phyloP scores from a whole-genome alignment of 2,797 vertebrate species.

The Chelmon rostratus region DNA sequence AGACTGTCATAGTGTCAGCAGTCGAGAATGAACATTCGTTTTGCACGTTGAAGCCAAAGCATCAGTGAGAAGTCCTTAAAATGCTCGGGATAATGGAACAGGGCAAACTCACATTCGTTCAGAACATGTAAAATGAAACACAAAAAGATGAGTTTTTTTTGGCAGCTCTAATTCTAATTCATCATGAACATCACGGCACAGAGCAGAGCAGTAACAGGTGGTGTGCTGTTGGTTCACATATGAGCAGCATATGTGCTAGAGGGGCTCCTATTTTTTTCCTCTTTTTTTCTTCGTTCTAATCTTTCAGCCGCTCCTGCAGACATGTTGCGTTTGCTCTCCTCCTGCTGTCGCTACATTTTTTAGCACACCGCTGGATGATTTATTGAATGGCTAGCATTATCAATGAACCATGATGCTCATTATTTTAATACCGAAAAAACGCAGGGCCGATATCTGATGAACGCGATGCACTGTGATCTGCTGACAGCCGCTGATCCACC shows the following conservation, averaged over 20 bases:
- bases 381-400: background rate
- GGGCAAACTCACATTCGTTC: background rate
- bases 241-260: background rate
- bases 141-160: background rate
- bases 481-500: constrained; percentile 30
- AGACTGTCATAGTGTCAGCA: background rate
- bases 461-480: constrained; percentile 7
- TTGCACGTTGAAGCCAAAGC: background rate
- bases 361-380: background rate
- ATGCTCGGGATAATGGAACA: background rate
- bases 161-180: background rate
- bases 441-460: background rate
- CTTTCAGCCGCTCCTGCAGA: background rate
- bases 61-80: background rate
- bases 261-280: background rate
- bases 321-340: background rate
- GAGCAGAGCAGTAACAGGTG: background rate
- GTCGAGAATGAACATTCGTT: background rate
- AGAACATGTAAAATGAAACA: background rate
- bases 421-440: background rate
- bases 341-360: background rate
- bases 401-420: background rate
- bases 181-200: background rate
- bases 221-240: background rate
- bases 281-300: background rate